phyloP scores from a whole-genome alignment of 1,140 invertebrate genomes.

The Gryllus bimaculatus region DNA sequence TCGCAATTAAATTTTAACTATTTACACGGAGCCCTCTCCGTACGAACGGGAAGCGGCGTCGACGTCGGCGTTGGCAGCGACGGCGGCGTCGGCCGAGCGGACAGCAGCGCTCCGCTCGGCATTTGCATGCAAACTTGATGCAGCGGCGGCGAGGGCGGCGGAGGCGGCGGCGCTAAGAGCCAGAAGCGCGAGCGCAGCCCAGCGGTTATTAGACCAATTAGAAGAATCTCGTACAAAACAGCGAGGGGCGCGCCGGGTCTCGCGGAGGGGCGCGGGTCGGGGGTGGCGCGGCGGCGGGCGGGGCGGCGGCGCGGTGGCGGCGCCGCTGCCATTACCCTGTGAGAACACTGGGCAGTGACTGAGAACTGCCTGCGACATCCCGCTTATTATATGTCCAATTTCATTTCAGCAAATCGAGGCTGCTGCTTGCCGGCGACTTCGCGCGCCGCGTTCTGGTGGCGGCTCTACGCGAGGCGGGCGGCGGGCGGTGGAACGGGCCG shows the following conservation, averaged over 20 bases:
- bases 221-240: neutral
- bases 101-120: neutral
- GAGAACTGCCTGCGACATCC: neutral
- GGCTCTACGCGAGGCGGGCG: too few species aligned
- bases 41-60: neutral
- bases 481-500: too few species aligned
- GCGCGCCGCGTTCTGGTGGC: too few species aligned
- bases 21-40: neutral
- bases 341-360: neutral
- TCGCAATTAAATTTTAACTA: slow-evolving; percentile 6
- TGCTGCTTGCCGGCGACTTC: neutral
- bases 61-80: neutral
- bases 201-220: neutral
- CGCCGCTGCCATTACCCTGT: neutral
- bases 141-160: neutral
- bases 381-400: slow-evolving; percentile 5
- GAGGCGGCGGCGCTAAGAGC: neutral
- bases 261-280: neutral
- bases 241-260: neutral
- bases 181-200: neutral
- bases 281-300: too few species aligned
- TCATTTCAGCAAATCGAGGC: neutral
- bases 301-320: too few species aligned
- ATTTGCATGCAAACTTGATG: slow-evolving; percentile 1
- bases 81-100: too few species aligned